Evolutionary conservation across 2,888 invertebrate species (phyloP).

Genomic region (Apodemia zela): DNA sequence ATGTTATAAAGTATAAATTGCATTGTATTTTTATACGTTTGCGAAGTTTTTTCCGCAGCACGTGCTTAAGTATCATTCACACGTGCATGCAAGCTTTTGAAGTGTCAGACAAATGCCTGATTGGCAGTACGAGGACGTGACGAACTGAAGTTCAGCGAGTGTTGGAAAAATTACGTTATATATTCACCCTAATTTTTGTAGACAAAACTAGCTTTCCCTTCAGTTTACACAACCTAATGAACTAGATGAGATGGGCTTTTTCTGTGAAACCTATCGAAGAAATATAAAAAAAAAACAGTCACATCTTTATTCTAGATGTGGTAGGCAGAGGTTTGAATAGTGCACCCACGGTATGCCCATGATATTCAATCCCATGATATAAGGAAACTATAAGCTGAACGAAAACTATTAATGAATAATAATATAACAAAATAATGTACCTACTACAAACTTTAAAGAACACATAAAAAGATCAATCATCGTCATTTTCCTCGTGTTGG

Average conservation of each 20-base stretch:
- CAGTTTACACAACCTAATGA: not conserved
- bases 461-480: no score
- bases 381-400: no score
- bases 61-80: constrained; percentile 36
- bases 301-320: no score
- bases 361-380: no score
- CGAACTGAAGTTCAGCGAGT: constrained; percentile 4
- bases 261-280: no score
- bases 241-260: not conserved
- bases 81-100: constrained; percentile 32
- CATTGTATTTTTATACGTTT: constrained; percentile 11
- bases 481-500: no score
- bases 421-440: no score
- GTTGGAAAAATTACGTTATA: constrained; percentile 13
- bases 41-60: constrained; percentile 30
- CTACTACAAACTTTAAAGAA: no score
- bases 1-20: constrained; percentile 3
- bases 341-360: no score
- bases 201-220: constrained; percentile 1
- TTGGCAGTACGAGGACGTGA: constrained; percentile 11
- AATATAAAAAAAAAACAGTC: no score
- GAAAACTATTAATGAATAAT: no score
- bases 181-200: constrained; percentile 5
- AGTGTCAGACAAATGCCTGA: constrained; percentile 21
- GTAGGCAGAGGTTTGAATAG: no score